phyloP scores from a whole-genome alignment of 2,797 vertebrate species.

The Sebastes itinus region DNA sequence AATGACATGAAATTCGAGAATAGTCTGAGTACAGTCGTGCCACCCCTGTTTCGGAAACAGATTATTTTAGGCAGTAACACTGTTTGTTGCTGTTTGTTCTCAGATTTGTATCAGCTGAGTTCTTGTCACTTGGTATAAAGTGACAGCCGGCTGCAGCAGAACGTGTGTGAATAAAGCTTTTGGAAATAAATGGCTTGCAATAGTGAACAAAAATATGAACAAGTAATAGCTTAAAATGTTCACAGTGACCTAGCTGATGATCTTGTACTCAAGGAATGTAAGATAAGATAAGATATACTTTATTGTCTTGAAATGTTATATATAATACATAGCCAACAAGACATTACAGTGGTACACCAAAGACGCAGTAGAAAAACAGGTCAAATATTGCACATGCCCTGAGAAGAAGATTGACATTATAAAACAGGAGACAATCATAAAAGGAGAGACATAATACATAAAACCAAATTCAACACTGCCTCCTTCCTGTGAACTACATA shows the following conservation, averaged over 20 bases:
- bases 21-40: background rate
- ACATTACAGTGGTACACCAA: too few species aligned
- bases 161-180: background rate
- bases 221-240: background rate
- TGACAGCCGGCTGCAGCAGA: background rate
- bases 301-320: too few species aligned
- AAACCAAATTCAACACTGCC: too few species aligned
- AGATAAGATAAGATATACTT: too few species aligned
- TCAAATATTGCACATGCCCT: too few species aligned
- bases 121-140: slow-evolving; percentile 3
- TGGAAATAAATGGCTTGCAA: background rate
- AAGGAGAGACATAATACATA: too few species aligned
- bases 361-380: too few species aligned
- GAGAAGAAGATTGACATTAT: too few species aligned
- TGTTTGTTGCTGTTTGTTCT: background rate
- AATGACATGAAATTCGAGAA: background rate
- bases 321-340: too few species aligned
- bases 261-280: background rate
- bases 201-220: background rate
- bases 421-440: too few species aligned
- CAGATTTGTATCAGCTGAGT: slow-evolving; percentile 18
- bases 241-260: background rate
- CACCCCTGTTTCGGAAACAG: slow-evolving; percentile 33
- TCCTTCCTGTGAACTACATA: too few species aligned
- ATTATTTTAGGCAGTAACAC: background rate